Evolutionary conservation across 1,140 invertebrate genomes (phyloP), one percentile per base, ranked within the genome.

Genomic region (Lucilia cuprina): DNA sequence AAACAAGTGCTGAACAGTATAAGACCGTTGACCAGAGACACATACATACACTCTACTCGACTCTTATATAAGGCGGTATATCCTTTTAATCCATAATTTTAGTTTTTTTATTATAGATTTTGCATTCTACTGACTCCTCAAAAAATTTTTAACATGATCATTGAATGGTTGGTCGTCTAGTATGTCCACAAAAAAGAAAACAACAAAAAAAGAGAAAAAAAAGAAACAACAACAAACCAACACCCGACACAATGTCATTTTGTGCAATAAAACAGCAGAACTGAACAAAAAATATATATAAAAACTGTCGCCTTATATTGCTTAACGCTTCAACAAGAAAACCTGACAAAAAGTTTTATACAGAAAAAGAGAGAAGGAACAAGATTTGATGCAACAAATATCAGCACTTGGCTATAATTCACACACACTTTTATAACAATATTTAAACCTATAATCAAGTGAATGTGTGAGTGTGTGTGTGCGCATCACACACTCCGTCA

Each of bases 81-180:
- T 80, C 77, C 77, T 80, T 80, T 80, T 80, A 50, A 50, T 80
- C 77, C 77, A 80, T 13, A 80, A 25, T 80, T 80, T 35, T 17
- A 60, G 21, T 70, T 70, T 70, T 21, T 70, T 5, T 17, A 17
- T 70, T 70, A 7, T 70, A 17, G 17, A 12, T 25, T 70, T 25
- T 70, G 41, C 41, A 41, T 41, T 70, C n/a, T 70, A 21, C 21
- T 21, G 65, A 19, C 21, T 70, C 9, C 65, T 19, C 65, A 21
- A 55, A 41, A 41, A 41, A 41, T 21, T 70, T 21, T 21, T 21
- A 70, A 80, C 41, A 80, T 80, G 77, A 47, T 25, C 47, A 80
- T 80, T 80, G 77, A 49, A 80, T 49, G 77, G 77, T 80, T 49
- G 77, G 77, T 80, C 77, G 47, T 80, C 77, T 80, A 80, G 77